These are phyloP conservation scores for Suricata suricatta DNA, from an alignment of 2,113 vertebrate species.

Conservation along the genomic window DNA sequence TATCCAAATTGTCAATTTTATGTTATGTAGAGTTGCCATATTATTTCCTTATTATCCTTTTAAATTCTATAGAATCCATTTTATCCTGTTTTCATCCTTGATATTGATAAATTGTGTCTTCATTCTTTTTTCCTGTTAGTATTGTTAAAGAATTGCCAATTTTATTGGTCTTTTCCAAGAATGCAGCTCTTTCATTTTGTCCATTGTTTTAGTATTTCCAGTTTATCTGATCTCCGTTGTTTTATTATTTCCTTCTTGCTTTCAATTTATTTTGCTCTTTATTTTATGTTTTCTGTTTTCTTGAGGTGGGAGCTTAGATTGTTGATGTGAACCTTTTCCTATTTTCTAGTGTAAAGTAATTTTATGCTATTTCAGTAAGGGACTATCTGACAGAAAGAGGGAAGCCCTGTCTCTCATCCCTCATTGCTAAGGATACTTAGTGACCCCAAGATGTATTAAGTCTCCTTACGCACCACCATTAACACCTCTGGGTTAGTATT, in stretches of 20 bases:
- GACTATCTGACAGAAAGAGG: background rate
- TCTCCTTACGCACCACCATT: background rate
- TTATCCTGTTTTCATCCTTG: background rate
- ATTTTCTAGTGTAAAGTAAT: background rate
- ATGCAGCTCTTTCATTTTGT: background rate
- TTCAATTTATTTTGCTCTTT: background rate
- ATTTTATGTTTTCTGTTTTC: background rate
- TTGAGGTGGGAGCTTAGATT: background rate
- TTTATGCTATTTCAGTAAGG: background rate
- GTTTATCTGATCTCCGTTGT: background rate
- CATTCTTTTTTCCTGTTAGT: background rate
- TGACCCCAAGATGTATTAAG: background rate
- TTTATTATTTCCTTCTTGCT: slow-evolving; percentile 15
- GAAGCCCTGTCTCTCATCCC: background rate
- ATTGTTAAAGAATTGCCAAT: background rate
- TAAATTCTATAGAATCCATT: background rate
- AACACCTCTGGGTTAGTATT: background rate
- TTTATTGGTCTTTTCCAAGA: background rate
- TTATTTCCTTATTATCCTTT: background rate
- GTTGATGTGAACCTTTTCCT: background rate
- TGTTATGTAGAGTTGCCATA: background rate
- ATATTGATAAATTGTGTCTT: background rate
- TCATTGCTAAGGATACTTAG: background rate
- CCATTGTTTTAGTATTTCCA: background rate
- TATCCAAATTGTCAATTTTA: background rate